A percentile compares a stretch with the other conserved stretches of the same genome.
phyloP scores from a whole-genome alignment of 2,888 invertebrate genomes.

The Chymomyza fuscimana region DNA sequence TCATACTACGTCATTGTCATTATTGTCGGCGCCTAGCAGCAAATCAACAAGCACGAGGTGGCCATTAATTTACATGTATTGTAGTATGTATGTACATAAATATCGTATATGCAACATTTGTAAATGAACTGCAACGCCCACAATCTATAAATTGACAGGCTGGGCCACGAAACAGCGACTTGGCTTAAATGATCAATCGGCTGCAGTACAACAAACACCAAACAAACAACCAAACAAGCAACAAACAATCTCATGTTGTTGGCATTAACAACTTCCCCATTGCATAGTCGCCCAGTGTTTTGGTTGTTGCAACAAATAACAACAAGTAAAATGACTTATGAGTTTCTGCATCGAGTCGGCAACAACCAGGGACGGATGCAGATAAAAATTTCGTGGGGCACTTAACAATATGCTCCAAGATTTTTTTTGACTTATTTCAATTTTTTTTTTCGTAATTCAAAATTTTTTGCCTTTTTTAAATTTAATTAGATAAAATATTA shows the following conservation, averaged over 20 bases:
- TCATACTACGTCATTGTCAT: constrained; percentile 46
- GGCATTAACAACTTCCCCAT: constrained; percentile 71
- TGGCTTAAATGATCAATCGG: constrained; percentile 73
- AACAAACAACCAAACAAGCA: constrained; percentile 7
- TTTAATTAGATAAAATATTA: too few relatives aligned
- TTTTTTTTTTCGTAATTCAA: too few relatives aligned
- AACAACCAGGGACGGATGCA: too few relatives aligned
- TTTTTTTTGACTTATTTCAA: too few relatives aligned
- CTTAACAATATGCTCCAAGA: too few relatives aligned
- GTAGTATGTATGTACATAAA: constrained; percentile 1
- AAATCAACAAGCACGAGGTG: constrained; percentile 44
- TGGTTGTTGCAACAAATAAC: constrained; percentile 32
- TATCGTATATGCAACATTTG: constrained; percentile 14
- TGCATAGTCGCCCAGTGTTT: constrained; percentile 35
- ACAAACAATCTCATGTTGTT: constrained; percentile 40
- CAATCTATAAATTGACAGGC: constrained; percentile 56
- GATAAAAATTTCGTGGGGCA: too few relatives aligned
- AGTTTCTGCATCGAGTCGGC: constrained; percentile 66
- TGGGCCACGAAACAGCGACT: constrained; percentile 43
- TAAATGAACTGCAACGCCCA: constrained; percentile 57
- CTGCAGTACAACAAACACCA: constrained; percentile 51
- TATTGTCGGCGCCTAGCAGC: constrained; percentile 30
- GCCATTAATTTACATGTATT: constrained; percentile 49
- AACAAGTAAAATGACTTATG: constrained; percentile 64
- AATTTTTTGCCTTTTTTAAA: too few relatives aligned